These are phyloP conservation scores for Carterocephalus palaemon DNA, from an alignment of 2,888 invertebrate genomes.

Conservation along the genomic window DNA sequence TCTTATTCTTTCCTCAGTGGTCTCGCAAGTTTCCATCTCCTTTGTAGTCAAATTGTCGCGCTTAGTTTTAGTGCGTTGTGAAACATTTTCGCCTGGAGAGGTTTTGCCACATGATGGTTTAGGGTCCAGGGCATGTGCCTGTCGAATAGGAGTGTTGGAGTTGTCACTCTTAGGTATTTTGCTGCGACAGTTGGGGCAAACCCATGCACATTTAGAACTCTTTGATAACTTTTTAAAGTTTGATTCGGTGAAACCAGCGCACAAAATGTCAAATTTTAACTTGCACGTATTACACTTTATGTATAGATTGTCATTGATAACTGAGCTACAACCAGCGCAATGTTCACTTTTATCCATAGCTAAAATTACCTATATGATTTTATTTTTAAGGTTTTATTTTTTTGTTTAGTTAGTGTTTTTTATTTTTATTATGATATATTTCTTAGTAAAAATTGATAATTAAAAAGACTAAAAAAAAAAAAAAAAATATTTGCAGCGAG, in stretches of 20 bases:
- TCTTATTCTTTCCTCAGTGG: background rate
- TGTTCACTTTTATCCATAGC: background rate
- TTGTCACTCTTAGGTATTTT: conserved; percentile 1
- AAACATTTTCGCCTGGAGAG: background rate
- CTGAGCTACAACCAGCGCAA: background rate
- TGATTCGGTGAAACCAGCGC: conserved; percentile 2
- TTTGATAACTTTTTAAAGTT: conserved; percentile 1
- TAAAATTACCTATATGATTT: too few species aligned
- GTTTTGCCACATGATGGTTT: background rate
- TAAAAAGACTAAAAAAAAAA: background rate
- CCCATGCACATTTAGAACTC: background rate
- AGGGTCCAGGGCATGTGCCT: background rate
- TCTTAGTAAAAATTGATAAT: background rate
- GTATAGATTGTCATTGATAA: background rate
- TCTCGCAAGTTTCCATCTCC: background rate
- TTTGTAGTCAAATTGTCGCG: background rate
- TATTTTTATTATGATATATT: background rate
- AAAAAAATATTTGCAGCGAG: background rate
- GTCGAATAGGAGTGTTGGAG: background rate
- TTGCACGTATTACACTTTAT: conserved; percentile 4
- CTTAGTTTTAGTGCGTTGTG: background rate
- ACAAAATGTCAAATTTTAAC: background rate
- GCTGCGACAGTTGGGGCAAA: background rate
- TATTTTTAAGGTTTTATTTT: too few species aligned
- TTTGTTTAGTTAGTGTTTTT: background rate